Base-by-base conservation (phyloP, 2,888 invertebrate genomes). In the Busseola fusca region DNA sequence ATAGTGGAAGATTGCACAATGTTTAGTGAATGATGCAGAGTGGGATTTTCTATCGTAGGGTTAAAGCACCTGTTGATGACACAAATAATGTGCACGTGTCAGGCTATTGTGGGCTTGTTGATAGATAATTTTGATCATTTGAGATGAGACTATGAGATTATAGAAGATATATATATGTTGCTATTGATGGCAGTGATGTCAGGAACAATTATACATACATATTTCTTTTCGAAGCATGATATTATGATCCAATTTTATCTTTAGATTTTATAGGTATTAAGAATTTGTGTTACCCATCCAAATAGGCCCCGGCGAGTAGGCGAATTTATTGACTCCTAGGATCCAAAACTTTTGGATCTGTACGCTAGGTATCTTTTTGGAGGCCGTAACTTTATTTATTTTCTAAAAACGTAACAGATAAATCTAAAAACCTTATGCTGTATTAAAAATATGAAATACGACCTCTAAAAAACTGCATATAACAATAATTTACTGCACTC, bases 1-100 rank as follows among this genome's bases (percentile, higher is more conserved):
- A 14, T 9, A 54, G 16, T 56, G 21, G 56, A 27, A 68, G 50
- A 72, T 63, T 84, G 70, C 70, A 73, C 66, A 77, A 81, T 18
- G 66, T 74, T 63, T 58, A 76, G 54, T 34, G 40, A 72, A 70
- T 76, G 30, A 34, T 42, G 6, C 3, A 25, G 65, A 56, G 66
- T 81, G 65, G 65, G 71, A 48, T 16, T 57, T 62, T 62, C 70
- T 72, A 58, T 69, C 54, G 48, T 42, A 72, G 63, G 78, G 69
- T 70, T 72, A 63, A n/a, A 64, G 45, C 68, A 73, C 69, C 66
- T 76, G 77, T 45, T 63, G 25, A 37, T 27, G 72, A 56, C 45
- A 52, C 27, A 30, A 54, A 65, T 81, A 71, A 18, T 63, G n/a
- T 52, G 56, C 76, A 67, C 52, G 62, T 63, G 69, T 58, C 34